Evolutionary conservation across 2,113 vertebrate genomes (phyloP), one percentile per base, ranked within the genome.

Genomic region (Elanus axillaris): DNA sequence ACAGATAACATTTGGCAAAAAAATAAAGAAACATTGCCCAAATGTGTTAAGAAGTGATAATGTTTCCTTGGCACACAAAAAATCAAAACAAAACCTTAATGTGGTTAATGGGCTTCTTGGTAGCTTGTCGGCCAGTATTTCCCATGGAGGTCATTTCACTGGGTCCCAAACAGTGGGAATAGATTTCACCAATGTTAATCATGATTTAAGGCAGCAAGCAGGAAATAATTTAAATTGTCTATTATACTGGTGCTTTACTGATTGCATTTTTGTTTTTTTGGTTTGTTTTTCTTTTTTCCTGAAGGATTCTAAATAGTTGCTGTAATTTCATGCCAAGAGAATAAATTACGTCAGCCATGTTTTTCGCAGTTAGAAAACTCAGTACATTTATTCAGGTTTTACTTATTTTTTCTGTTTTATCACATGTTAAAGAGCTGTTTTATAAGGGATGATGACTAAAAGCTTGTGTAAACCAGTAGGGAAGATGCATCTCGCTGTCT

Each of bases 151-250:
- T 59, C 5, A 42, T 94, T 91, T 95, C n/a, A 31, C 36, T 88
- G 81, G 32, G 34, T 68, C 60, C 92, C 48, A 43, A 58, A 81
- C 40, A 71, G 79, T 82, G 69, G 45, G 77, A 88, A 43, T 77
- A 93, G 78, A 90, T 94, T 94, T 93, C 85, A 80, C 59, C 71
- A 59, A 52, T 34, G 45, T 83, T 94, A 71, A 92, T 90, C 82
- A 55, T 83, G 82, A 96, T 96, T 94, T 96, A 95, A 95, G 78
- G 59, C 72, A 96, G 67, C 53, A 76, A 93, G 82, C 71, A 91
- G 68, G 83, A 95, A 96, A 91, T 88, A 1, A 90, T 93, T 93
- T 93, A 64, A 83, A 79, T 79, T 62, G 23, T 83, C 75, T 73
- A 34, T 94, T 96, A 69, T 90, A 92, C 75, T 93, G 60, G 59